A percentile compares a stretch with the other conserved stretches of the same genome.
Conservation (phyloP, 2,113 vertebrate genomes). For the Eubucco bourcierii region DNA sequence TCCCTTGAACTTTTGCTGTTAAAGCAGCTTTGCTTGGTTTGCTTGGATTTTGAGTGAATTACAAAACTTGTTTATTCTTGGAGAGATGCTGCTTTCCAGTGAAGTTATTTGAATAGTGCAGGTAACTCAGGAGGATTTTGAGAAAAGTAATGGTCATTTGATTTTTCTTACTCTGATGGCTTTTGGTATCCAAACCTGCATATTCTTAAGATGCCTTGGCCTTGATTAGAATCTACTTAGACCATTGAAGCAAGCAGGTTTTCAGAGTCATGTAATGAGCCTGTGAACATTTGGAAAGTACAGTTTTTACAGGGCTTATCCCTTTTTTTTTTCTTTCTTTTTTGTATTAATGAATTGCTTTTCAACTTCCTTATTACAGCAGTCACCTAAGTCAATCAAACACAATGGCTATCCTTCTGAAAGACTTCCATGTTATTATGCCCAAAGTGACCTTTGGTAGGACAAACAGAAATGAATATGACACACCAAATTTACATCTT, state of each 20-base stretch:
- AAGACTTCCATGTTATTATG: not conserved
- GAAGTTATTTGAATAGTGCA: not conserved
- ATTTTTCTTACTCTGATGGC: not conserved
- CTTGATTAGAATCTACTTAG: not conserved
- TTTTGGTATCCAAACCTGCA: not conserved
- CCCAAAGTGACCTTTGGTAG: fast-evolving
- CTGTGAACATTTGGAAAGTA: not conserved
- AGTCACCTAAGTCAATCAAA: not conserved
- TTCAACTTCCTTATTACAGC: not conserved
- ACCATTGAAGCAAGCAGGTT: not conserved
- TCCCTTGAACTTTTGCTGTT: not conserved
- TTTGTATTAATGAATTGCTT: not conserved
- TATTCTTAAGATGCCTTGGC: not conserved
- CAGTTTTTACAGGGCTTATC: not conserved
- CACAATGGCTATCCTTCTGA: not conserved
- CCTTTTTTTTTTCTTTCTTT: not conserved
- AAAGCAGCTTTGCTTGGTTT: not conserved
- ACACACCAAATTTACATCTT: not conserved
- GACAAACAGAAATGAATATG: not conserved
- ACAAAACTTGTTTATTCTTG: not conserved
- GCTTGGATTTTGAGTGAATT: not conserved
- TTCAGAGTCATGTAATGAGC: not conserved
- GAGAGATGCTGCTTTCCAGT: not conserved
- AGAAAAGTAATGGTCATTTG: not conserved
- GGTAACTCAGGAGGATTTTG: not conserved